Evolutionary conservation across 2,113 vertebrate species (phyloP), one percentile per base, ranked within the genome.

Genomic region (Eira barbara): DNA sequence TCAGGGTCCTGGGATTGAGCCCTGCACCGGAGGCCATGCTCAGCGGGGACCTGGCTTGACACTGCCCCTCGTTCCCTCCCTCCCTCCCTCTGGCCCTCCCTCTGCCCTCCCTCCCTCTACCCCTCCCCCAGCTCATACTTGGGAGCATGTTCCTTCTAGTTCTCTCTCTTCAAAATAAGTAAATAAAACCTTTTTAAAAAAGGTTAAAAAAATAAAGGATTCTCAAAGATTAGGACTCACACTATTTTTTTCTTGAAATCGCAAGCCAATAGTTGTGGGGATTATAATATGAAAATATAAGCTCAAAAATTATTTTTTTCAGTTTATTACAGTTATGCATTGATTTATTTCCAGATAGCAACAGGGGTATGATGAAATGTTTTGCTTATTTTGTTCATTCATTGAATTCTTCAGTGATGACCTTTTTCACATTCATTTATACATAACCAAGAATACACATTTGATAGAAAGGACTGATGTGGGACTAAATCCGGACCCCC

Each of bases 401-500:
- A 20, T 10, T 29, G 55, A 52, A 57, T n/a, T 84, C 86, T 73
- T 42, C 11, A 34, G 18, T 29, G 39, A 0, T 42, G 49, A 61
- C 11, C 55, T 13, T 2, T 57, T n/a, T 1, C 71, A 21, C 3
- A 27, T 8, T 4, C 36, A 34, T 36, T 13, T 39, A 0, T 23
- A 7, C 3, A 2, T 49, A 3, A 17, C 57, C 3, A 6, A 11
- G 15, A 14, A 14, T 45, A 12, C 47, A 14, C 7, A 0, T 10
- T 14, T 29, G 80, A 7, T 1, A 10, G 6, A 7, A 4, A 59
- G 83, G 34, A 67, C 14, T 1, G 5, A 36, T 20, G 8, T 76
- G 8, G 21, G 25, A 34, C 7, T 2, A 2, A 39, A 21, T 34
- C 27, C 7, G 65, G 25, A 13, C 10, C 23, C 21, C n/a, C 18